A percentile compares a stretch with the other conserved stretches of the same genome.
Conservation (phyloP, 2,113 vertebrate genomes). For the Cynoglossus semilaevis region DNA sequence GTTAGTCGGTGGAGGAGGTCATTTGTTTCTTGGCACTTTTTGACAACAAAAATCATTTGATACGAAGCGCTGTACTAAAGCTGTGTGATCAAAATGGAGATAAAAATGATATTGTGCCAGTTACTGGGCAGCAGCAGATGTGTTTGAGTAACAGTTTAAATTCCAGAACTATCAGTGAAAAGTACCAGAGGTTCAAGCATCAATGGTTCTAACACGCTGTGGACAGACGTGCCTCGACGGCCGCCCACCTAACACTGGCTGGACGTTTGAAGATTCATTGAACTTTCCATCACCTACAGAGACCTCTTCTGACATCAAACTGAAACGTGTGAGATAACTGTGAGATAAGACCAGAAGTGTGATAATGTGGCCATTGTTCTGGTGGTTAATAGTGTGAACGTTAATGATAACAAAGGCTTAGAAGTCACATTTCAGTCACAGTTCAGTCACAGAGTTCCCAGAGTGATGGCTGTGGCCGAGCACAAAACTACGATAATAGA, state of each 20-base stretch:
- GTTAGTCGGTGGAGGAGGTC: no score
- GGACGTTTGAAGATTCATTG: conserved; percentile 7
- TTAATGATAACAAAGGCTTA: conserved; percentile 21
- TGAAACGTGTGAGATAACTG: conserved; percentile 35
- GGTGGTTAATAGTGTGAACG: conserved; percentile 24
- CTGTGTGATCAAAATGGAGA: no score
- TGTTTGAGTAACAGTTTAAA: not conserved
- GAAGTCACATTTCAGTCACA: conserved; percentile 6
- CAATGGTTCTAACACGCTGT: not conserved
- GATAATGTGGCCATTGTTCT: conserved; percentile 42
- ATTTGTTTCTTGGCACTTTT: no score
- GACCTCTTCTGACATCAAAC: not conserved
- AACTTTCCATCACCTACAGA: conserved; percentile 25
- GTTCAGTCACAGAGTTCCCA: not conserved
- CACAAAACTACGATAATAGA: no score
- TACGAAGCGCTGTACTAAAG: no score
- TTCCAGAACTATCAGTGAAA: conserved; percentile 14
- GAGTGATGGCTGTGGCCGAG: no score
- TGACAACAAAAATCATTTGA: no score
- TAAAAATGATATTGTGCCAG: no score
- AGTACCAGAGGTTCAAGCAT: not conserved
- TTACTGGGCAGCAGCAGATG: no score
- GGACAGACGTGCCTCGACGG: not conserved
- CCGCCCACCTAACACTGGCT: not conserved
- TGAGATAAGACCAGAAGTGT: conserved; percentile 41